These are phyloP conservation scores for Felis chaus DNA, from an alignment of 2,113 vertebrate species.

Conservation along the genomic window DNA sequence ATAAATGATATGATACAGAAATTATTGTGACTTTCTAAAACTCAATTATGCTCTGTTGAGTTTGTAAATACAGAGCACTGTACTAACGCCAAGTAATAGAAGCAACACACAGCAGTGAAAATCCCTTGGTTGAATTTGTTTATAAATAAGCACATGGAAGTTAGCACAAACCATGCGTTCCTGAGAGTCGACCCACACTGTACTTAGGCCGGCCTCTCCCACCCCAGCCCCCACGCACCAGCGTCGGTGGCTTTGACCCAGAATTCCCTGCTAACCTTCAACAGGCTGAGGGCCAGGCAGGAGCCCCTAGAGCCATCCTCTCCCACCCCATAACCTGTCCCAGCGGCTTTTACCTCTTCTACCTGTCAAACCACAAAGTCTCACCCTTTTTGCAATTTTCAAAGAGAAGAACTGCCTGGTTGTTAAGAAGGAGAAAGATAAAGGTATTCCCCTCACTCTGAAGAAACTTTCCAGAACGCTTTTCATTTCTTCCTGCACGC, in stretches of 20 bases:
- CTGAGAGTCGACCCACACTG: no score
- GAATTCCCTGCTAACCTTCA: neutral
- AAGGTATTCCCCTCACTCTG: neutral
- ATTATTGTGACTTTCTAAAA: constrained; percentile 11
- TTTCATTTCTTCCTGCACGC: neutral
- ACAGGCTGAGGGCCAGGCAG: neutral
- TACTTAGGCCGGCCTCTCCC: no score
- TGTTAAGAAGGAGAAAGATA: neutral
- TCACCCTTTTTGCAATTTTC: neutral
- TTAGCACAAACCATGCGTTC: neutral
- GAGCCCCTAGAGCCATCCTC: neutral
- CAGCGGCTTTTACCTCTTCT: neutral
- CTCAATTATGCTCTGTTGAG: constrained; percentile 26
- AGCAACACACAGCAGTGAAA: neutral
- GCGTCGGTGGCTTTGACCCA: neutral
- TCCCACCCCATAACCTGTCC: no score
- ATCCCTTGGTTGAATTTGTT: neutral
- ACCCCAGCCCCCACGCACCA: rapidly evolving
- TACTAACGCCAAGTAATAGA: constrained; percentile 30
- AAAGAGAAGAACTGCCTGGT: neutral
- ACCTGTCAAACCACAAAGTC: neutral
- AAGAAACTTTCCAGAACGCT: neutral
- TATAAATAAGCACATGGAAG: neutral
- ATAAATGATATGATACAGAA: constrained; percentile 42
- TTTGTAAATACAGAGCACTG: constrained; percentile 15